phyloP scores from a whole-genome alignment of 2,797 vertebrate species.

The Cossypha niveicapilla region DNA sequence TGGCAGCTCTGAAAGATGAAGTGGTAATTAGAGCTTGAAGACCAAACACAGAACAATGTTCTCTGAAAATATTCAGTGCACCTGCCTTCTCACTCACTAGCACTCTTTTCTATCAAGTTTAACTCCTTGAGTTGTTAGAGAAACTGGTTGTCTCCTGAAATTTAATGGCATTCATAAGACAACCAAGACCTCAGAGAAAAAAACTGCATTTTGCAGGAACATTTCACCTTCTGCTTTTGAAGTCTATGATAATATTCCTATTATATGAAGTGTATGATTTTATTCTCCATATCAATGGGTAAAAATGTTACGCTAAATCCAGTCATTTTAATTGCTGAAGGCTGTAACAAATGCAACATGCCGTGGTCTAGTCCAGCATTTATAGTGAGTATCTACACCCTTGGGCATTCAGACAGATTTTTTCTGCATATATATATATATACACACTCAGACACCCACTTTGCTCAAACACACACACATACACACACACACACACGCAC shows the following conservation, averaged over 20 bases:
- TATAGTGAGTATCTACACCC: neutral
- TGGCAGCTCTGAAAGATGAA: neutral
- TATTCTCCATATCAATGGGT: neutral
- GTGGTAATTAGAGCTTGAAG: neutral
- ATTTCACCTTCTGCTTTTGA: neutral
- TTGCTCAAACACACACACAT: neutral
- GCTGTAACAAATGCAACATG: neutral
- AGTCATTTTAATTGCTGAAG: constrained; percentile 9
- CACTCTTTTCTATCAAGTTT: neutral
- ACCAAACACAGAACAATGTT: neutral
- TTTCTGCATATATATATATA: neutral
- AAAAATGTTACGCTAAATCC: neutral
- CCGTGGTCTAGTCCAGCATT: neutral
- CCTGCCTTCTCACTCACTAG: neutral
- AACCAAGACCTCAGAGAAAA: neutral
- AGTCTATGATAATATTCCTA: neutral
- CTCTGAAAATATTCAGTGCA: neutral
- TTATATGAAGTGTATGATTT: neutral
- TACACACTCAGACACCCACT: neutral
- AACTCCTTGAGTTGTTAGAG: neutral
- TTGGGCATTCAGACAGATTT: neutral
- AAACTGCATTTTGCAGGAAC: neutral
- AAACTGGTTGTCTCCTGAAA: neutral
- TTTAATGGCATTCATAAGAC: neutral
- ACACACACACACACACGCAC: neutral